A percentile compares a stretch with the other conserved stretches of the same genome.
Conservation (phyloP, 35 echinoderm and acorn worm genomes). For the Chiridota heheva region DNA sequence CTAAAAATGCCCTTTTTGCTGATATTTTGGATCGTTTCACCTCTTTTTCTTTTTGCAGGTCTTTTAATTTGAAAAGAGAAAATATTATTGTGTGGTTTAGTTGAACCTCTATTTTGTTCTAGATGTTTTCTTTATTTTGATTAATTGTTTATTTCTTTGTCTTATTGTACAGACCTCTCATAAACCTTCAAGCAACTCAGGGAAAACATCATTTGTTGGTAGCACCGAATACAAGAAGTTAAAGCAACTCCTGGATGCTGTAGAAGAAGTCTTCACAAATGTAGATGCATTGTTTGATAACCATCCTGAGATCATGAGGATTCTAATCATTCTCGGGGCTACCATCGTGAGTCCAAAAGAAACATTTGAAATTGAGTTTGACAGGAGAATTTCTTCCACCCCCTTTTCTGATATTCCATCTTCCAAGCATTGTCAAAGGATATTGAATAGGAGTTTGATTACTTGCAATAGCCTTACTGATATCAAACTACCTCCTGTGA, state of each 20-base stretch:
- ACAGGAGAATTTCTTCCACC: background rate
- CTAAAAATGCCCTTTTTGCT: no score
- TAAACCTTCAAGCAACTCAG: no score
- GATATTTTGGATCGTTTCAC: no score
- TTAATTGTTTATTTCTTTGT: no score
- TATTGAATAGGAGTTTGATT: constrained; percentile 51
- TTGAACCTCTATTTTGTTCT: no score
- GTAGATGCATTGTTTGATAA: constrained; percentile 49
- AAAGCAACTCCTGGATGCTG: constrained; percentile 27
- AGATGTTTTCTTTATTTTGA: no score
- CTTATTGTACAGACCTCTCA: no score
- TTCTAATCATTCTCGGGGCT: constrained; percentile 60
- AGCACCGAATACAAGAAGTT: no score
- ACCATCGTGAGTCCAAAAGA: constrained; percentile 70
- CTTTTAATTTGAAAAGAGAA: no score
- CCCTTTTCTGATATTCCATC: background rate
- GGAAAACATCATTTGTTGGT: no score
- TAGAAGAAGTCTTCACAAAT: constrained; percentile 53
- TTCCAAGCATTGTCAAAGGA: constrained; percentile 44
- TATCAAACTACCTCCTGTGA: constrained; percentile 41
- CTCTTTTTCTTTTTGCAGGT: no score
- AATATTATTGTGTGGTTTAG: no score
- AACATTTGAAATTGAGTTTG: constrained; percentile 54
- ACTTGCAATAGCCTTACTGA: constrained; percentile 42
- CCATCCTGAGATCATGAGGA: constrained; percentile 1